phyloP scores from a whole-genome alignment of 2,797 vertebrate species.

The Limosa lapponica region DNA sequence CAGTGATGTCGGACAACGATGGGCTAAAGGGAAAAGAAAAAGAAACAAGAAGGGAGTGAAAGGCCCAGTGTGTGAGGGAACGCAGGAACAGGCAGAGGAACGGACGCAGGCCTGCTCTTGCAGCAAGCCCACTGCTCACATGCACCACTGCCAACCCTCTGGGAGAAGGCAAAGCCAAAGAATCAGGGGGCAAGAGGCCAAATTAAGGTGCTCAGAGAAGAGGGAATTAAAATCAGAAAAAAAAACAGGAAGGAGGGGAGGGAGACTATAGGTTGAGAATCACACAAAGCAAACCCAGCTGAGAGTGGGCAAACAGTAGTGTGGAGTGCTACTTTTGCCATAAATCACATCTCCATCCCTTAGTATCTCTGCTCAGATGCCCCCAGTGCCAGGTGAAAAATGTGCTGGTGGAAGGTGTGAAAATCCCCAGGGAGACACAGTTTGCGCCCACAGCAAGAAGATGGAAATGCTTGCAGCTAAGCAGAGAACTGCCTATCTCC shows the following conservation, averaged over 20 bases:
- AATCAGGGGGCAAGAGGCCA: background rate
- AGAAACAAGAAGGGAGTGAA: background rate
- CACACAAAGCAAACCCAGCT: background rate
- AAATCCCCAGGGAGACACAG: background rate
- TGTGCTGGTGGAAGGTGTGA: background rate
- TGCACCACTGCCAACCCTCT: background rate
- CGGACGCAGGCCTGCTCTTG: background rate
- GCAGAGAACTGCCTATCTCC: background rate
- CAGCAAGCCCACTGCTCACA: background rate
- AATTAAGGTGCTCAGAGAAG: background rate
- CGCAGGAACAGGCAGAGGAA: background rate
- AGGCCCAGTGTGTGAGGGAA: background rate
- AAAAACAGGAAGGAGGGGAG: background rate
- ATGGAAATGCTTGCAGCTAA: background rate
- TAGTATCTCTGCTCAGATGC: background rate
- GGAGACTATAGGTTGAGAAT: background rate
- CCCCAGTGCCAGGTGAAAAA: background rate
- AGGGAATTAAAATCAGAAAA: background rate
- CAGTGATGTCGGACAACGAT: slow-evolving; percentile 91
- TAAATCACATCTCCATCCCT: background rate
- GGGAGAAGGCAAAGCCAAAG: background rate
- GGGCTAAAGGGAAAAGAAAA: slow-evolving; percentile 76
- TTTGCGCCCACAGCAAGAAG: background rate
- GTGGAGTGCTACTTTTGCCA: background rate
- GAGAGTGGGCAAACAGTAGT: background rate